Percentiles rank a stretch among this genome's conserved stretches.
Evolutionary conservation across 2,888 invertebrate species (phyloP).

Genomic region (Taenaris catops): DNA sequence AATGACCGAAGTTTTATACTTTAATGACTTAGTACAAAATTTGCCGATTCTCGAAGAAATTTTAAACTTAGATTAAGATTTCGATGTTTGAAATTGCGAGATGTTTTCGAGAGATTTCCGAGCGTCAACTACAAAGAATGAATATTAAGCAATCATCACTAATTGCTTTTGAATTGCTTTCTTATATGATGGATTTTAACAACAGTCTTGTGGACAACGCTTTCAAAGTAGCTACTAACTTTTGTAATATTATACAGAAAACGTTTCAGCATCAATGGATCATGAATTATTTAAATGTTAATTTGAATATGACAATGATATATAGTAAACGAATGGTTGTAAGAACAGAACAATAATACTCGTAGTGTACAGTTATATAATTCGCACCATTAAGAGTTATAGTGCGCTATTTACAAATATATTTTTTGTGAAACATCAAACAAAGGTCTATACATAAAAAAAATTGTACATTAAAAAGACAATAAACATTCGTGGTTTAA

Average conservation of each 20-base stretch:
- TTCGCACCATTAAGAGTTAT: no score
- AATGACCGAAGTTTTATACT: slow-evolving; percentile 80
- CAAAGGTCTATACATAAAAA: no score
- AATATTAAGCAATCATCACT: slow-evolving; percentile 68
- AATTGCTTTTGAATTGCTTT: slow-evolving; percentile 78
- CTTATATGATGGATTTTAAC: slow-evolving; percentile 41
- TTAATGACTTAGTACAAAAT: slow-evolving; percentile 80
- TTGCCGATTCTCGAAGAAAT: slow-evolving; percentile 76
- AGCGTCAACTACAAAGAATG: slow-evolving; percentile 59
- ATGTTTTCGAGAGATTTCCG: slow-evolving; percentile 61
- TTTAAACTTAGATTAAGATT: slow-evolving; percentile 80
- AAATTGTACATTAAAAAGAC: no score
- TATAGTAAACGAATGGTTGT: no score
- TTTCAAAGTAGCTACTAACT: slow-evolving; percentile 3
- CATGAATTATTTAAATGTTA: slow-evolving; percentile 10
- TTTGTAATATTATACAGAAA: slow-evolving; percentile 12
- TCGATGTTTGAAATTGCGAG: slow-evolving; percentile 69
- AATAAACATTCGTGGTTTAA: no score
- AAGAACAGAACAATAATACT: no score
- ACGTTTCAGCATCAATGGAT: slow-evolving; percentile 10
- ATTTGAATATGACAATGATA: slow-evolving; percentile 8
- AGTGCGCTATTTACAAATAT: no score
- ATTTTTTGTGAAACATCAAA: no score
- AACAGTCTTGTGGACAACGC: slow-evolving; percentile 15
- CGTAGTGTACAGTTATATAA: no score